Conservation (phyloP, 2,113 vertebrate genomes). For the Panthera leo region DNA sequence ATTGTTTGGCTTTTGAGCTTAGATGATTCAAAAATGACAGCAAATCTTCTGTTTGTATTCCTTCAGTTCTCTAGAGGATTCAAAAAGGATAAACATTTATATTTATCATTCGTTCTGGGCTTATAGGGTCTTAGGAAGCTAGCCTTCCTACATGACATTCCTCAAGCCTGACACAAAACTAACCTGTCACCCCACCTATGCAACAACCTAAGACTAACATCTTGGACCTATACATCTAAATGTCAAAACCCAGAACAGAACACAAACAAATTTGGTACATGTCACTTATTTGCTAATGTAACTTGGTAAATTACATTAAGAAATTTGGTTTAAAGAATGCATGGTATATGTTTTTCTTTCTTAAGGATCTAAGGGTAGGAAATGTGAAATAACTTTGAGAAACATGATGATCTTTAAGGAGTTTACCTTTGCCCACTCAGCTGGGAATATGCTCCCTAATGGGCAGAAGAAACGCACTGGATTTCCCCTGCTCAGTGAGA, state of each 20-base stretch:
- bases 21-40: constrained; percentile 80
- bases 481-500: neutral
- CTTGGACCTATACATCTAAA: constrained; percentile 58
- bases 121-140: constrained; percentile 78
- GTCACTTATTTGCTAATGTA: constrained; percentile 10
- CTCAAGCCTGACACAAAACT: constrained; percentile 41
- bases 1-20: constrained; percentile 69
- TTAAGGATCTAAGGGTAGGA: neutral
- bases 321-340: neutral
- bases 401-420: neutral
- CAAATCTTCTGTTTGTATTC: constrained; percentile 70
- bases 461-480: neutral
- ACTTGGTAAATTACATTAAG: constrained; percentile 29
- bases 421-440: neutral
- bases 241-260: constrained; percentile 60
- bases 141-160: constrained; percentile 65
- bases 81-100: constrained; percentile 60
- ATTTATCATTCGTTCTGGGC: constrained; percentile 76
- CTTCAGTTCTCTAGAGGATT: constrained; percentile 71
- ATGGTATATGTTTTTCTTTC: neutral
- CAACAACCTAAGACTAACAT: constrained; percentile 46
- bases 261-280: constrained; percentile 31
- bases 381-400: neutral
- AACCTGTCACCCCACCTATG: neutral
- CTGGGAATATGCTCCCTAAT: neutral